Percentiles rank a stretch among this genome's conserved stretches.
Evolutionary conservation across 1,140 invertebrate species (phyloP).

Genomic region (Nixonia krombeini): DNA sequence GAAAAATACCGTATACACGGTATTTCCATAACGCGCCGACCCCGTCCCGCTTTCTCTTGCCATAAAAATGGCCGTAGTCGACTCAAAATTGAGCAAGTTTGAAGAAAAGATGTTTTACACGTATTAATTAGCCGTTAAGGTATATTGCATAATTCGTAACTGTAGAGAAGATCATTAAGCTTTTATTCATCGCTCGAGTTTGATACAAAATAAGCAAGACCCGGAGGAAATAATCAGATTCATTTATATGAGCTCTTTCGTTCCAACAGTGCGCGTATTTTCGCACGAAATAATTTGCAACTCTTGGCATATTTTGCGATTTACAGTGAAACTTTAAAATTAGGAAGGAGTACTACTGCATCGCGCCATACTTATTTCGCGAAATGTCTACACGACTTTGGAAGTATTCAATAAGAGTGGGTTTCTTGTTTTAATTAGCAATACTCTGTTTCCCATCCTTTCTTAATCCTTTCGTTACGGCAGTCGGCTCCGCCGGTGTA

Average conservation of each 20-base stretch:
- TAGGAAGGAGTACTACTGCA: slow-evolving; percentile 22
- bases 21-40: too few relatives aligned
- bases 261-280: slow-evolving; percentile 23
- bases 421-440: slow-evolving; percentile 43
- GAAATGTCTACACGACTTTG: slow-evolving; percentile 34
- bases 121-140: too few relatives aligned
- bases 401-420: slow-evolving; percentile 39
- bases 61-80: too few relatives aligned
- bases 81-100: too few relatives aligned
- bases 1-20: too few relatives aligned
- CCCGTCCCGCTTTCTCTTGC: too few relatives aligned
- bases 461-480: too few relatives aligned
- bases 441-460: neutral
- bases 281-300: slow-evolving; percentile 28
- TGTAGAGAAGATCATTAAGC: too few relatives aligned
- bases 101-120: too few relatives aligned
- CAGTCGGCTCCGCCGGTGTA: too few relatives aligned
- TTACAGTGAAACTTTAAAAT: slow-evolving; percentile 35
- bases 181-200: neutral
- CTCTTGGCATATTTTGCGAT: slow-evolving; percentile 30
- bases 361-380: slow-evolving; percentile 33
- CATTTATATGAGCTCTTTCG: slow-evolving; percentile 39
- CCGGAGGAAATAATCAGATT: slow-evolving; percentile 11
- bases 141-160: too few relatives aligned
- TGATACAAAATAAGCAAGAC: slow-evolving; percentile 24